These are phyloP conservation scores for Morbakka virulenta DNA, from an alignment of 30 jellyfish, hydroid and myxozoan species.

Conservation along the genomic window DNA sequence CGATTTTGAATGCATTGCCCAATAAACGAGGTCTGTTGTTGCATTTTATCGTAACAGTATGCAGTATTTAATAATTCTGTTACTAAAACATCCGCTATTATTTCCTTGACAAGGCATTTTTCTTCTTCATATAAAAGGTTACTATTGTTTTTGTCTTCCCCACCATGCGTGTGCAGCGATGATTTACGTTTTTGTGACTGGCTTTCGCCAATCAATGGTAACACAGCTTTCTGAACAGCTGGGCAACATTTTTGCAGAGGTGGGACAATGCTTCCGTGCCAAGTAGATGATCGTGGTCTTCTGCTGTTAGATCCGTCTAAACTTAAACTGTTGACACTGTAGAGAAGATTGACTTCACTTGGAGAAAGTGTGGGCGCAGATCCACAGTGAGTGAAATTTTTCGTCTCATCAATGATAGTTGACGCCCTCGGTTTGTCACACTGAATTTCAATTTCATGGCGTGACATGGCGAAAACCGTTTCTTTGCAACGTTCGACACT, in stretches of 20 bases:
- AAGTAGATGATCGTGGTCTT: slow-evolving; percentile 73
- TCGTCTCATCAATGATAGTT: slow-evolving; percentile 13
- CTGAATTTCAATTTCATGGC: too few species aligned
- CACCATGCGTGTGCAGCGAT: slow-evolving; percentile 11
- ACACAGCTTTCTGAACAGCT: slow-evolving; percentile 14
- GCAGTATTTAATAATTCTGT: slow-evolving; percentile 57
- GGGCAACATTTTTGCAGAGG: slow-evolving; percentile 4
- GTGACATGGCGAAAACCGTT: too few species aligned
- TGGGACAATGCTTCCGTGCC: slow-evolving; percentile 60
- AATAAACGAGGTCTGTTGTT: slow-evolving; percentile 60
- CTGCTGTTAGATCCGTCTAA: slow-evolving; percentile 21
- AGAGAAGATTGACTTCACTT: slow-evolving; percentile 44
- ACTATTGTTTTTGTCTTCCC: slow-evolving; percentile 6
- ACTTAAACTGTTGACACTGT: slow-evolving; percentile 26
- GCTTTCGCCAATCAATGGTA: not conserved
- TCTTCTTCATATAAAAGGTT: slow-evolving; percentile 31
- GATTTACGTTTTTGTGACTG: slow-evolving; percentile 45
- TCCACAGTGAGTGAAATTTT: slow-evolving; percentile 5
- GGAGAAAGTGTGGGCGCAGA: slow-evolving; percentile 27
- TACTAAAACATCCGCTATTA: slow-evolving; percentile 57
- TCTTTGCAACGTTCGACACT: too few species aligned
- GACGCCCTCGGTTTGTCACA: too few species aligned
- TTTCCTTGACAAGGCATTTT: slow-evolving; percentile 47
- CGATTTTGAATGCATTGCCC: slow-evolving; percentile 63
- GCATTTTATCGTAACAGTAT: slow-evolving; percentile 40